These are phyloP conservation scores for Collichthys lucidus DNA, from an alignment of 2,113 vertebrate species.

Conservation along the genomic window DNA sequence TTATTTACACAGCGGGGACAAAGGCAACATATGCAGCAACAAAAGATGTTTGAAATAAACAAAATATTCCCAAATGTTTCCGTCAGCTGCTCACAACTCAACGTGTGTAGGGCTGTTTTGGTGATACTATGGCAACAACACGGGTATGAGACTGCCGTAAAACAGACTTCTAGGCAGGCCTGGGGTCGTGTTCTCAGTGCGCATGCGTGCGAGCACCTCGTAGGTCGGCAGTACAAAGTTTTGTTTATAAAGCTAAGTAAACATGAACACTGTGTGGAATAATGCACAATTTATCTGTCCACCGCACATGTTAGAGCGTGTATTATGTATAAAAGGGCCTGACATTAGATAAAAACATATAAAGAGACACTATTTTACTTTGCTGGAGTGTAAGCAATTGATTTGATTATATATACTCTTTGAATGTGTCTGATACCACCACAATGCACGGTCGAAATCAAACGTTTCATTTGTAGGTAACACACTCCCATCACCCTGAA, in stretches of 20 bases:
- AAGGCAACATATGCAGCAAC: not conserved
- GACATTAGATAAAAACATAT: not conserved
- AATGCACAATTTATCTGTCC: not conserved
- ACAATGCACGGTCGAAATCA: not conserved
- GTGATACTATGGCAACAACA: slow-evolving; percentile 28
- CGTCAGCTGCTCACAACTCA: not conserved
- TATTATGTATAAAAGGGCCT: rapidly evolving
- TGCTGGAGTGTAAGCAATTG: not conserved
- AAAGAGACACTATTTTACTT: not conserved
- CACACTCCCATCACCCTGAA: not conserved
- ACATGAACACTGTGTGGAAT: rapidly evolving
- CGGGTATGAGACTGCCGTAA: slow-evolving; percentile 3
- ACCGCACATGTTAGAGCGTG: not conserved
- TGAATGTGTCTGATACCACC: not conserved
- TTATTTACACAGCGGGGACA: not conserved
- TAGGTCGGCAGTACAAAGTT: not conserved
- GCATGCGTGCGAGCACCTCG: slow-evolving; percentile 18
- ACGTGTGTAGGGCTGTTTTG: not conserved
- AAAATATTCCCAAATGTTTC: not conserved
- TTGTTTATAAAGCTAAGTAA: not conserved
- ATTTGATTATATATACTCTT: not conserved
- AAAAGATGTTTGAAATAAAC: too few relatives aligned
- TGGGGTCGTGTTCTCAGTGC: not conserved
- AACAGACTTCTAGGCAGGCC: not conserved
- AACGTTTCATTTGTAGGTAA: not conserved